Conservation (phyloP, 2,888 invertebrate genomes). For the Lepetodrilus schrolli region DNA sequence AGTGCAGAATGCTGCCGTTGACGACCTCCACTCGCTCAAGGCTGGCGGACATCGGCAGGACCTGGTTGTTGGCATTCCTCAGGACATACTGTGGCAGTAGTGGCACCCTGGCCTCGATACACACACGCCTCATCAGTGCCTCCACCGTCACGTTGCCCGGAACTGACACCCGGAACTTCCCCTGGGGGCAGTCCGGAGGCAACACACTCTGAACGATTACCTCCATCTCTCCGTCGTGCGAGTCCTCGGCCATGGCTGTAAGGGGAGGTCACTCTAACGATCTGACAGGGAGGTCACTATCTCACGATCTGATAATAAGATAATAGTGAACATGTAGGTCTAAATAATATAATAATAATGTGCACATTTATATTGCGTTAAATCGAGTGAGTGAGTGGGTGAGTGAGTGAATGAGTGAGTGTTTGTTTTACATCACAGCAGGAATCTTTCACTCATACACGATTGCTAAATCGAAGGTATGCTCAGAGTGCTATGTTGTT, state of each 20-base stretch:
- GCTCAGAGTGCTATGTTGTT: too few species aligned
- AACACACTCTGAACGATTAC: constrained; percentile 51
- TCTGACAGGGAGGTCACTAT: neutral
- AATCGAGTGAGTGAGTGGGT: too few species aligned
- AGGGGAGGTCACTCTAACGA: too few species aligned
- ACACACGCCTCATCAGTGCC: constrained; percentile 50
- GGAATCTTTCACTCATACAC: too few species aligned
- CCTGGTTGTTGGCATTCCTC: constrained; percentile 53
- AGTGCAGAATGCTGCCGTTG: constrained; percentile 67
- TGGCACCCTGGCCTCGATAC: constrained; percentile 54
- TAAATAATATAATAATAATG: too few species aligned
- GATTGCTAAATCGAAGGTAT: too few species aligned
- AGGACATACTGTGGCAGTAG: constrained; percentile 59
- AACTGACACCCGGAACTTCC: constrained; percentile 44
- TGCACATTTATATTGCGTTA: too few species aligned
- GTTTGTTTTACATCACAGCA: too few species aligned
- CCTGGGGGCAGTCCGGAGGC: constrained; percentile 51
- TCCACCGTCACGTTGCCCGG: constrained; percentile 48
- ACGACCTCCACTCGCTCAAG: constrained; percentile 57
- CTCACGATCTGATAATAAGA: too few species aligned
- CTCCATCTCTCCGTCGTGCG: constrained; percentile 44
- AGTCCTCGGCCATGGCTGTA: constrained; percentile 5
- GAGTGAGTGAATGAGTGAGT: too few species aligned
- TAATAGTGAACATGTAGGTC: too few species aligned
- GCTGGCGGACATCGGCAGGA: constrained; percentile 59